A percentile compares a stretch with the other conserved stretches of the same genome.
phyloP scores from a whole-genome alignment of 2,888 invertebrate genomes.

The Caenorhabditis sp. region DNA sequence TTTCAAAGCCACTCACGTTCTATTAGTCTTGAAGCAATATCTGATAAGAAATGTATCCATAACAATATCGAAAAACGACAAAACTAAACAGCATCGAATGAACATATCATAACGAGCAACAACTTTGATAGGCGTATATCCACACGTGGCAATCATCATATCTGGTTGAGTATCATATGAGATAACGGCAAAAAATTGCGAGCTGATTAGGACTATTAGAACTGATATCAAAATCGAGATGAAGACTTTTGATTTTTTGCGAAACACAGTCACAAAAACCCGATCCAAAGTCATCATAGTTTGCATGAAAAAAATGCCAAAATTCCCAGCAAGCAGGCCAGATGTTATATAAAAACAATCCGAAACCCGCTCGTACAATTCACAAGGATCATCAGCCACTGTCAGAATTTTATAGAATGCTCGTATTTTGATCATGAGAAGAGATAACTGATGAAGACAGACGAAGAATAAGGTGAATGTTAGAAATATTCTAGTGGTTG shows the following conservation, averaged over 20 bases:
- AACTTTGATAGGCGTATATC: background rate
- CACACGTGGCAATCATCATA: background rate
- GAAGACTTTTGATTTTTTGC: background rate
- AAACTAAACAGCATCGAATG: background rate
- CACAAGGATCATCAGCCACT: background rate
- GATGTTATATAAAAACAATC: background rate
- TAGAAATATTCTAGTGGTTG: background rate
- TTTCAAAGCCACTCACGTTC: background rate
- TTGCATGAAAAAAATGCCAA: background rate
- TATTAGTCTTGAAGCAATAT: background rate
- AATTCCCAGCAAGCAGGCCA: background rate
- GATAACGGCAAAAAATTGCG: background rate
- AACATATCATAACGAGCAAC: background rate
- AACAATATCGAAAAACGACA: background rate
- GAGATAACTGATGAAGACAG: background rate
- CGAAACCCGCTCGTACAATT: background rate
- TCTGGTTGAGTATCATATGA: background rate
- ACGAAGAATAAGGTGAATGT: background rate
- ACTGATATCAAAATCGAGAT: background rate
- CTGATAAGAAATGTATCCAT: background rate
- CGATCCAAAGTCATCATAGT: background rate
- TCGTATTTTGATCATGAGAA: background rate
- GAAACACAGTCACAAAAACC: background rate
- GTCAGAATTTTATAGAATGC: background rate
- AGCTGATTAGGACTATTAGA: background rate